Percentiles rank a stretch among this genome's conserved stretches.
phyloP scores from a whole-genome alignment of 2,888 invertebrate species.

The Nudaria mundana region DNA sequence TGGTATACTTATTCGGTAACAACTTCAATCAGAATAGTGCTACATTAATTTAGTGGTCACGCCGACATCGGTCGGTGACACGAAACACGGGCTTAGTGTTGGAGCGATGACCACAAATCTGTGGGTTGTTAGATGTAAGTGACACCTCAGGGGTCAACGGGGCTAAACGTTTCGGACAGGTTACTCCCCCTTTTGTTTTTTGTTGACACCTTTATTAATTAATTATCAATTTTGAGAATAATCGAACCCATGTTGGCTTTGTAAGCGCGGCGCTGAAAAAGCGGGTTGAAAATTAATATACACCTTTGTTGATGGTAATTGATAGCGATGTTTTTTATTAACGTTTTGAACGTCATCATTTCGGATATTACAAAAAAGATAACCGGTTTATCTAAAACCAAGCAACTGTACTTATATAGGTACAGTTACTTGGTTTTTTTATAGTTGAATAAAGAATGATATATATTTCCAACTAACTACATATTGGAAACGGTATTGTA shows the following conservation, averaged over 20 bases:
- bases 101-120: constrained; percentile 72
- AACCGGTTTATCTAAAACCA: no score
- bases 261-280: constrained; percentile 17
- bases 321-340: background rate
- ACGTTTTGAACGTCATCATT: no score
- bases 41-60: constrained; percentile 56
- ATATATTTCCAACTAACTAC: no score
- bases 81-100: constrained; percentile 45
- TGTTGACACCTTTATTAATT: constrained; percentile 58
- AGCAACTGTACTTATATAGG: no score
- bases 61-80: constrained; percentile 44
- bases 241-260: constrained; percentile 26
- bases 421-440: no score
- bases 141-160: constrained; percentile 51
- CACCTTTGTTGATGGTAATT: constrained; percentile 8
- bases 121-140: constrained; percentile 58
- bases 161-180: constrained; percentile 26
- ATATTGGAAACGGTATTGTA: no score
- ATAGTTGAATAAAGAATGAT: no score
- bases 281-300: constrained; percentile 21
- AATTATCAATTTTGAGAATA: constrained; percentile 41
- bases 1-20: background rate
- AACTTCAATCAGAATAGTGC: constrained; percentile 33
- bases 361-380: no score
- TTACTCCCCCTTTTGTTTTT: constrained; percentile 71